A percentile compares a stretch with the other conserved stretches of the same genome.
Evolutionary conservation across 2,797 vertebrate species (phyloP).

Genomic region (Mormyrops boulengeri): DNA sequence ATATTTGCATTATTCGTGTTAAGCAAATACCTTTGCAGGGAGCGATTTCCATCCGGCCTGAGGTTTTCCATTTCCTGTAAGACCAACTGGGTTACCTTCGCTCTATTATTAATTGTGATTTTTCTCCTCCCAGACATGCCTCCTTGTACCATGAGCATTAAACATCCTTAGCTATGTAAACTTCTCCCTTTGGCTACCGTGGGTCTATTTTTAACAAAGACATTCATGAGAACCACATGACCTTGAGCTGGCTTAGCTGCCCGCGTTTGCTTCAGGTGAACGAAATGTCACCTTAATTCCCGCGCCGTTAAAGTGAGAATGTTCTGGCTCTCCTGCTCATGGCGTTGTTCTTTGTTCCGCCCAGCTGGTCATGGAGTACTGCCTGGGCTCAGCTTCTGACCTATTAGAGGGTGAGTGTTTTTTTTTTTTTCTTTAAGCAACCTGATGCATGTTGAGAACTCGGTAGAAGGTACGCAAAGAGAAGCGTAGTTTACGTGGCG

Average conservation of each 20-base stretch:
- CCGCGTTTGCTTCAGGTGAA: not conserved
- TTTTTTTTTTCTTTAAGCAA: not conserved
- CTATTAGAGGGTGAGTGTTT: slow-evolving; percentile 83
- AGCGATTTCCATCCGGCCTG: not conserved
- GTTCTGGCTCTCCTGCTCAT: not conserved
- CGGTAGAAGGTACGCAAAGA: not conserved
- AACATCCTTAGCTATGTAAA: not conserved
- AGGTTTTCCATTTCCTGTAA: not conserved
- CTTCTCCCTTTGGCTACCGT: not conserved
- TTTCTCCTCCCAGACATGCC: not conserved
- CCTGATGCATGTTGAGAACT: not conserved
- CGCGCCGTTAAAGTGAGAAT: not conserved
- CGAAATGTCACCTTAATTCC: not conserved
- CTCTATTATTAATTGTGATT: not conserved
- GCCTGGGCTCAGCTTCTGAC: slow-evolving; percentile 95
- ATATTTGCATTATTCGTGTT: slow-evolving; percentile 27
- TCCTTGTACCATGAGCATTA: not conserved
- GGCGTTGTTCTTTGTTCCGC: slow-evolving; percentile 33
- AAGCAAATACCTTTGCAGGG: not conserved
- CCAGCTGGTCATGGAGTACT: slow-evolving; percentile 98
- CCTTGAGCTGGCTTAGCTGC: not conserved
- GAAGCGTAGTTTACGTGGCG: not conserved
- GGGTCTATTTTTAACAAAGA: slow-evolving; percentile 4
- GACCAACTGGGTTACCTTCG: not conserved
- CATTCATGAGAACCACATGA: not conserved